A percentile compares a stretch with the other conserved stretches of the same genome.
phyloP scores from a whole-genome alignment of 2,888 invertebrate species.

The Torymus texanus region DNA sequence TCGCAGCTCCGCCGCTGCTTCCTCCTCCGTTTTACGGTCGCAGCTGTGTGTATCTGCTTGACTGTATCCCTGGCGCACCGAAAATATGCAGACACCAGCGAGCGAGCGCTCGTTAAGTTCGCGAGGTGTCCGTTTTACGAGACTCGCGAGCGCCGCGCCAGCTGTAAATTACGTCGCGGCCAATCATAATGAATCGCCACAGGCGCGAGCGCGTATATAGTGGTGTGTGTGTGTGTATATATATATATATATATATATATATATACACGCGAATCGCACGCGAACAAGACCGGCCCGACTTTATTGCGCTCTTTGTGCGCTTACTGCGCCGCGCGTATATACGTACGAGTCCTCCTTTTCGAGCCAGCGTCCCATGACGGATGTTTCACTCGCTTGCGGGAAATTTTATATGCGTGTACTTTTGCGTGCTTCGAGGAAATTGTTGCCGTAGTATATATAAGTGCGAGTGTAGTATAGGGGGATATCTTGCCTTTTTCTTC shows the following conservation, averaged over 20 bases:
- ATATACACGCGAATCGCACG: too few species aligned
- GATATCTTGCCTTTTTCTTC: too few species aligned
- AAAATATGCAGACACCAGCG: too few species aligned
- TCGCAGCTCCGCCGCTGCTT: neutral
- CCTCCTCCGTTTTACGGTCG: neutral
- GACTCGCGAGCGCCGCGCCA: slow-evolving; percentile 51
- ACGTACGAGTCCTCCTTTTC: neutral
- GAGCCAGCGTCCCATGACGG: slow-evolving; percentile 15
- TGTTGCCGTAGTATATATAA: too few species aligned
- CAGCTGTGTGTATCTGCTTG: neutral
- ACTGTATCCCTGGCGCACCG: too few species aligned
- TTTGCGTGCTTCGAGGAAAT: too few species aligned
- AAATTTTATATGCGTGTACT: neutral
- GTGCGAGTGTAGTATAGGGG: too few species aligned
- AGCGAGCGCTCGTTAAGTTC: neutral
- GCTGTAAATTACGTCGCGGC: slow-evolving; percentile 62
- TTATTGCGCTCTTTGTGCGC: neutral
- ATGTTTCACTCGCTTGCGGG: neutral
- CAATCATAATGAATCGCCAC: slow-evolving; percentile 63
- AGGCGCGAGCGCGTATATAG: slow-evolving; percentile 32
- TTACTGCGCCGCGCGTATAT: neutral
- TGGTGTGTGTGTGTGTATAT: too few species aligned
- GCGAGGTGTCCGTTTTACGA: slow-evolving; percentile 59
- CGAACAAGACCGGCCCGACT: neutral
- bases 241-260: too few species aligned